phyloP scores from a whole-genome alignment of 2,797 vertebrate species.

The Notamacropus eugenii region DNA sequence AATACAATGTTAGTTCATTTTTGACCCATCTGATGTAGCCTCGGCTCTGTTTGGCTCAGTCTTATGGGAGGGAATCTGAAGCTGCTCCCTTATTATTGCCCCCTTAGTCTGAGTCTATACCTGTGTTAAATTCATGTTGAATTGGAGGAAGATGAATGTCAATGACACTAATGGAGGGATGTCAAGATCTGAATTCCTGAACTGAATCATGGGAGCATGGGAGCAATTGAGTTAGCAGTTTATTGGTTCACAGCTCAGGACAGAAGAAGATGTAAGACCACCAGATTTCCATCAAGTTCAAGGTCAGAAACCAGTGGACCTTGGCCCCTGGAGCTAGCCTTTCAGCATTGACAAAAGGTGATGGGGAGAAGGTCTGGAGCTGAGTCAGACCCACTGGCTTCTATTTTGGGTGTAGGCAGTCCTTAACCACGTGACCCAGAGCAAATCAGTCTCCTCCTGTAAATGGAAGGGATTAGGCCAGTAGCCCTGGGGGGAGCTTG shows the following conservation, averaged over 20 bases:
- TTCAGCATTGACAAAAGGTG: neutral
- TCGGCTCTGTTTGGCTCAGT: slow-evolving; percentile 85
- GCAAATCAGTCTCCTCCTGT: neutral
- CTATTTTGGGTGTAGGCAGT: neutral
- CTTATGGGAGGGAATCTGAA: slow-evolving; percentile 87
- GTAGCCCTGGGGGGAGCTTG: slow-evolving; percentile 52
- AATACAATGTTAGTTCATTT: slow-evolving; percentile 84
- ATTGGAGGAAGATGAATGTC: slow-evolving; percentile 78
- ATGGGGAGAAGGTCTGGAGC: neutral
- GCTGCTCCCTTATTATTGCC: slow-evolving; percentile 85
- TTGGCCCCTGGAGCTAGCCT: neutral
- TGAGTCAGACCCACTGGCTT: neutral
- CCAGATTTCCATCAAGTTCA: slow-evolving; percentile 76
- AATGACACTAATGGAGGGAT: slow-evolving; percentile 79
- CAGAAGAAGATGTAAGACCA: slow-evolving; percentile 70
- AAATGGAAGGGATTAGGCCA: neutral
- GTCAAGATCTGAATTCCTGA: slow-evolving; percentile 77
- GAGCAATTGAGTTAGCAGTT: slow-evolving; percentile 79
- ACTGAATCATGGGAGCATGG: slow-evolving; percentile 72
- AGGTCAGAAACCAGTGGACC: slow-evolving; percentile 65
- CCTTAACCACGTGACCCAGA: neutral
- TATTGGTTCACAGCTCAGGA: slow-evolving; percentile 74
- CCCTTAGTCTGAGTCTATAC: slow-evolving; percentile 80
- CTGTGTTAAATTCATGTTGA: slow-evolving; percentile 86
- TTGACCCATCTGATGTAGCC: slow-evolving; percentile 84